Percentiles rank a stretch among this genome's conserved stretches.
Conservation (phyloP, 2,888 invertebrate species). For the Dryobota labecula region DNA sequence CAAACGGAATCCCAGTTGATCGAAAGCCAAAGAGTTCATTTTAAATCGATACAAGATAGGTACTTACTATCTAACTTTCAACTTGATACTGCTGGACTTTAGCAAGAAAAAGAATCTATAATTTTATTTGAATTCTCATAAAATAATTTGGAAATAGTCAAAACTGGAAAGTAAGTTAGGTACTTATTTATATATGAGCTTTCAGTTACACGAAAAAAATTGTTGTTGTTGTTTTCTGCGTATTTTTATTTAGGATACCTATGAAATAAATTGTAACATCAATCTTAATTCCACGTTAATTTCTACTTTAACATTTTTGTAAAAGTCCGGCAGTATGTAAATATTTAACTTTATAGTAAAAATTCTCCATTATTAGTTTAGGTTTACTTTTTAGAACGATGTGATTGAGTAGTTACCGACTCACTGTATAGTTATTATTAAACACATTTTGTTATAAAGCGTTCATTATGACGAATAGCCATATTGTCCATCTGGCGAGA, state of each 20-base stretch:
- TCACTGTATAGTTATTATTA: constrained; percentile 57
- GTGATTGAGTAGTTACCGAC: constrained; percentile 77
- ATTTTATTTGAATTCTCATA: too few relatives aligned
- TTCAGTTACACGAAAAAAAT: too few relatives aligned
- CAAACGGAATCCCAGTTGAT: constrained; percentile 59
- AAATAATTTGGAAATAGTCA: too few relatives aligned
- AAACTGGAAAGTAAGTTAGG: too few relatives aligned
- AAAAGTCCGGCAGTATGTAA: constrained; percentile 42
- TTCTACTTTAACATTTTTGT: too few relatives aligned
- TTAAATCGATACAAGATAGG: constrained; percentile 33
- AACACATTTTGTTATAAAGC: constrained; percentile 19
- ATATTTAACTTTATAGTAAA: constrained; percentile 34
- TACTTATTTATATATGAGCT: too few relatives aligned
- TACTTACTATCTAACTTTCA: constrained; percentile 21
- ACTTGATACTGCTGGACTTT: constrained; percentile 45
- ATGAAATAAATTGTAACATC: too few relatives aligned
- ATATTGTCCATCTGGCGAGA: constrained; percentile 1
- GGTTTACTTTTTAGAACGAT: constrained; percentile 54
- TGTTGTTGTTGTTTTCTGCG: too few relatives aligned
- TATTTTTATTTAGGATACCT: too few relatives aligned
- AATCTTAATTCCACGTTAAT: too few relatives aligned
- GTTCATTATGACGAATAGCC: constrained; percentile 19
- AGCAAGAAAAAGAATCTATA: background rate
- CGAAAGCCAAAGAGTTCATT: constrained; percentile 73
- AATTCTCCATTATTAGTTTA: constrained; percentile 53